Conservation (phyloP, 2,797 vertebrate genomes). For the Acropternis orthonyx region DNA sequence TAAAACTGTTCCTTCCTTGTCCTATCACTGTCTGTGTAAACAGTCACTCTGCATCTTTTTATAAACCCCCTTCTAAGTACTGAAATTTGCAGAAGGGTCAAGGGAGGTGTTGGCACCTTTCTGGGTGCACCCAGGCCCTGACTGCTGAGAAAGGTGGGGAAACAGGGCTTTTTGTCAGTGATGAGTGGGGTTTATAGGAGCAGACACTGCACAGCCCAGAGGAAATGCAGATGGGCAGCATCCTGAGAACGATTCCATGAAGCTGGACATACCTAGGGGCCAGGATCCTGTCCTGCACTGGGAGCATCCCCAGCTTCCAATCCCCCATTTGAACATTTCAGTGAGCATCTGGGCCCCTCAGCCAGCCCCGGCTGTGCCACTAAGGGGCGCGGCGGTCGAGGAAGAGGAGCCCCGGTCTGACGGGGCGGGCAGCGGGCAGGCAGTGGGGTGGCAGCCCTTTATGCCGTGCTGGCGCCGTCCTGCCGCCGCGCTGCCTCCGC, state of each 20-base stretch:
- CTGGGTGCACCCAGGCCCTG: not conserved
- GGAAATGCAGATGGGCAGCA: not conserved
- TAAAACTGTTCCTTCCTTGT: not conserved
- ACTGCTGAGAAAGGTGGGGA: not conserved
- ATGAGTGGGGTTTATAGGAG: not conserved
- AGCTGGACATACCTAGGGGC: accelerated
- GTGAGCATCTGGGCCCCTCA: accelerated
- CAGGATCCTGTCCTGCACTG: accelerated
- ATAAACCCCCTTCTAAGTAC: accelerated
- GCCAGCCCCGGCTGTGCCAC: not conserved
- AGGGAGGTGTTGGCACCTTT: not conserved
- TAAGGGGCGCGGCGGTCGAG: not conserved
- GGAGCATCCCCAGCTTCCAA: not conserved
- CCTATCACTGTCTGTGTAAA: not conserved
- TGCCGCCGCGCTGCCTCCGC: constrained; percentile 75
- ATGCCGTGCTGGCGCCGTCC: constrained; percentile 82
- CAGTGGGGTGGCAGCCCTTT: constrained; percentile 80
- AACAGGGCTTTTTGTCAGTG: not conserved
- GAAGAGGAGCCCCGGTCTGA: not conserved
- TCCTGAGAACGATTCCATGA: accelerated
- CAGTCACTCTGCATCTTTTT: not conserved
- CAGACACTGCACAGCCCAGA: too few relatives aligned
- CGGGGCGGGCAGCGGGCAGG: constrained; percentile 4
- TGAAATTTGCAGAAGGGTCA: accelerated
- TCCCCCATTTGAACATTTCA: accelerated